phyloP scores from a whole-genome alignment of 2,888 invertebrate genomes.

The Ferrisia virgata region DNA sequence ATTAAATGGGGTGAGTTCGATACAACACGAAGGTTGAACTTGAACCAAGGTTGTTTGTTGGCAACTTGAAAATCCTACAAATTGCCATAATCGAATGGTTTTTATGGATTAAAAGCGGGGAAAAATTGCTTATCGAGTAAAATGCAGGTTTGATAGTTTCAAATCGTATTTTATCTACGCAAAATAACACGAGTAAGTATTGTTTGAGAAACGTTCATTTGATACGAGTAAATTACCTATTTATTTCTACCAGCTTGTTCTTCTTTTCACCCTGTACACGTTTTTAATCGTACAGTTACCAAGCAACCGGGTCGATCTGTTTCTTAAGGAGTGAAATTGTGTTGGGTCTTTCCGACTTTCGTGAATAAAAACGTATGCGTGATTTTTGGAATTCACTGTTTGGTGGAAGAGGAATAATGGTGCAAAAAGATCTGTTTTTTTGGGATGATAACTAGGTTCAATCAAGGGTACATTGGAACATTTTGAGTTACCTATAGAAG shows the following conservation, averaged over 20 bases:
- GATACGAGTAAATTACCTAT: not conserved
- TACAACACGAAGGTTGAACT: not conserved
- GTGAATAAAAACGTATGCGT: too few relatives aligned
- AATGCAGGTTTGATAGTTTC: not conserved
- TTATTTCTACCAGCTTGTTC: not conserved
- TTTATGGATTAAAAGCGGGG: not conserved
- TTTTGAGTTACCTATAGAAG: too few relatives aligned
- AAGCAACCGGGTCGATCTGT: not conserved
- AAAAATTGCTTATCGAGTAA: not conserved
- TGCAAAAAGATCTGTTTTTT: too few relatives aligned
- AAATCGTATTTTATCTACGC: not conserved
- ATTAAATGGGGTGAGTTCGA: not conserved
- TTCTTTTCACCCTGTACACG: not conserved
- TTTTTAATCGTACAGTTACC: not conserved
- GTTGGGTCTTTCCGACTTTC: too few relatives aligned
- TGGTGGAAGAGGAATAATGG: too few relatives aligned
- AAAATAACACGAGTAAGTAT: not conserved
- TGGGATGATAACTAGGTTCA: too few relatives aligned
- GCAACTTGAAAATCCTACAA: not conserved
- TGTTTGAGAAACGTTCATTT: not conserved
- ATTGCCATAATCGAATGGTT: not conserved
- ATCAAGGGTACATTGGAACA: too few relatives aligned
- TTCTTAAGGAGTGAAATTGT: not conserved
- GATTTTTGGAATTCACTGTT: too few relatives aligned
- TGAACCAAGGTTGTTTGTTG: not conserved